Percentiles rank a stretch among this genome's conserved stretches.
Evolutionary conservation across 2,113 vertebrate genomes (phyloP).

Genomic region (Chinchilla lanigera): DNA sequence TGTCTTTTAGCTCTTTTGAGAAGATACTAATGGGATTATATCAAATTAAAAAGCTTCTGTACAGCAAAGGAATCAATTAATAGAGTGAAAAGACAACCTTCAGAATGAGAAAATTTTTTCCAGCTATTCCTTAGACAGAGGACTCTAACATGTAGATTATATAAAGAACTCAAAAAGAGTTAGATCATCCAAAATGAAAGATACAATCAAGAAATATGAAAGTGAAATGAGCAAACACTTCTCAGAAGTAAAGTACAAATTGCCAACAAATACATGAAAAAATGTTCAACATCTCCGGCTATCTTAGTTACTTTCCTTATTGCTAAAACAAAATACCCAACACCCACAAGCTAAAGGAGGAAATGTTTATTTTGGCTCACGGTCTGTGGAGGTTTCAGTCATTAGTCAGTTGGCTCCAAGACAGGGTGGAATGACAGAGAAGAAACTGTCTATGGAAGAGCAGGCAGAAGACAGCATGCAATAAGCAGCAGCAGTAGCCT

Average conservation of each 20-base stretch:
- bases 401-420: not conserved
- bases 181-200: not conserved
- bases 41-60: not conserved
- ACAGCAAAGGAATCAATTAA: not conserved
- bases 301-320: not conserved
- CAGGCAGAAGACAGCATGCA: not conserved
- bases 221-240: not conserved
- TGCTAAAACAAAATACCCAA: not conserved
- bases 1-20: not conserved
- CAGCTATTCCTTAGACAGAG: not conserved
- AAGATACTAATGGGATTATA: not conserved
- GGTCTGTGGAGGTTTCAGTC: not conserved
- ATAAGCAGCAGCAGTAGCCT: not conserved
- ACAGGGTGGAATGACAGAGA: not conserved
- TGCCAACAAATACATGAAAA: not conserved
- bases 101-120: not conserved
- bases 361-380: not conserved
- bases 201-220: not conserved
- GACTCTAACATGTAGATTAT: not conserved
- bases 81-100: not conserved
- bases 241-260: not conserved
- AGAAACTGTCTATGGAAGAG: not conserved
- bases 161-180: not conserved
- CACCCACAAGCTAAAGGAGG: not conserved
- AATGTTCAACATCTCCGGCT: not conserved